Conservation (phyloP, 1,140 invertebrate genomes). For the Zaprionus ghesquierei region DNA sequence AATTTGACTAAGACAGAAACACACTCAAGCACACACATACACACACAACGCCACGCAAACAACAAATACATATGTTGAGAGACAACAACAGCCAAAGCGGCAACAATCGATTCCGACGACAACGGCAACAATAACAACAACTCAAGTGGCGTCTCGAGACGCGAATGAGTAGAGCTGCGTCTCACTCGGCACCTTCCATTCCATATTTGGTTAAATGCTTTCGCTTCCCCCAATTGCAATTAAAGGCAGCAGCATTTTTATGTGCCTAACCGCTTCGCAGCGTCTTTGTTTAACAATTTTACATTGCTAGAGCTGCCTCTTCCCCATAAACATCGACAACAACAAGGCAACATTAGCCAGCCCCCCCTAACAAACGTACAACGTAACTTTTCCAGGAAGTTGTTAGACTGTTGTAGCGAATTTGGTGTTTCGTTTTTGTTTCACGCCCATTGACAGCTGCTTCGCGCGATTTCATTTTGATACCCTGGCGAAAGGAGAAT, state of each 20-base stretch:
- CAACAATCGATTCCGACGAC: slow-evolving; percentile 47
- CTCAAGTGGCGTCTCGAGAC: slow-evolving; percentile 57
- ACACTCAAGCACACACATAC: slow-evolving; percentile 12
- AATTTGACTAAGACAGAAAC: slow-evolving; percentile 47
- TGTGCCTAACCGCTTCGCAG: slow-evolving; percentile 14
- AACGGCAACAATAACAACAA: slow-evolving; percentile 46
- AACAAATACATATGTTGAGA: slow-evolving; percentile 36
- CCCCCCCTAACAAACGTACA: slow-evolving; percentile 34
- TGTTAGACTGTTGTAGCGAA: slow-evolving; percentile 54
- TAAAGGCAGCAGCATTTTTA: slow-evolving; percentile 21
- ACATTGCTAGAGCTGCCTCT: slow-evolving; percentile 3
- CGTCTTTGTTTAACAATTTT: slow-evolving; percentile 49
- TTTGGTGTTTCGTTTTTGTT: slow-evolving; percentile 39
- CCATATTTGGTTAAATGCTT: slow-evolving; percentile 55
- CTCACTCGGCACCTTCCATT: slow-evolving; percentile 40
- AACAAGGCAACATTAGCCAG: slow-evolving; percentile 8
- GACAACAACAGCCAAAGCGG: slow-evolving; percentile 24
- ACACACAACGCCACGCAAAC: too few relatives aligned
- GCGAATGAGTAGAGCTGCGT: not conserved
- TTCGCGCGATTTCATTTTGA: slow-evolving; percentile 44
- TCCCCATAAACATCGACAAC: slow-evolving; percentile 48
- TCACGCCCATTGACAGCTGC: slow-evolving; percentile 54
- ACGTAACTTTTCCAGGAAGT: slow-evolving; percentile 70
- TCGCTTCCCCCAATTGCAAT: slow-evolving; percentile 33
- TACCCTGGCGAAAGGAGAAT: slow-evolving; percentile 38